Evolutionary conservation across 2,797 vertebrate species (phyloP).

Genomic region (Melanotaenia nigrans): DNA sequence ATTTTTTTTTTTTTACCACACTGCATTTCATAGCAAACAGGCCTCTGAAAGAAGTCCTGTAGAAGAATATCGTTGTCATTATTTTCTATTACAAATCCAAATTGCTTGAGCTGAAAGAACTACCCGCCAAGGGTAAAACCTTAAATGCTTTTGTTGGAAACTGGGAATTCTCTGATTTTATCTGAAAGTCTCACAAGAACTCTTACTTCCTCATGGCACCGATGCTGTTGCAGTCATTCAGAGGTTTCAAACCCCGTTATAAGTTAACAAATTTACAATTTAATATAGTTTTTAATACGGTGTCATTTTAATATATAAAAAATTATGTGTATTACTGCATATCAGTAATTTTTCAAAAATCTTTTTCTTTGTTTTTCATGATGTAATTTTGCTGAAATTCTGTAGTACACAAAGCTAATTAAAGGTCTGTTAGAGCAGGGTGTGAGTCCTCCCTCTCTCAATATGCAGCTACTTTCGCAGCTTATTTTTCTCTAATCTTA

Average conservation of each 20-base stretch:
- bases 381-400: neutral
- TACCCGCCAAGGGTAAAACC: slow-evolving; percentile 22
- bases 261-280: neutral
- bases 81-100: slow-evolving; percentile 42
- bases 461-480: neutral
- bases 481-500: slow-evolving; percentile 7
- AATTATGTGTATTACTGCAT: neutral
- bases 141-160: slow-evolving; percentile 45
- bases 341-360: neutral
- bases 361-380: neutral
- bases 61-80: slow-evolving; percentile 34
- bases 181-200: slow-evolving; percentile 47
- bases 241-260: slow-evolving; percentile 17
- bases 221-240: slow-evolving; percentile 5
- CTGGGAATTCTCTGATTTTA: slow-evolving; percentile 44
- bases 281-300: slow-evolving; percentile 1
- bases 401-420: neutral
- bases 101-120: slow-evolving; percentile 44
- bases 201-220: slow-evolving; percentile 14
- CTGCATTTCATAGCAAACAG: slow-evolving; percentile 38
- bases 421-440: neutral
- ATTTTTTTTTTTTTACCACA: slow-evolving; percentile 3
- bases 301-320: neutral
- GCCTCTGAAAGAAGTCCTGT: slow-evolving; percentile 16
- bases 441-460: neutral